A percentile compares a stretch with the other conserved stretches of the same genome.
Evolutionary conservation across 2,113 vertebrate species (phyloP).

Genomic region (Shinisaurus crocodilurus): DNA sequence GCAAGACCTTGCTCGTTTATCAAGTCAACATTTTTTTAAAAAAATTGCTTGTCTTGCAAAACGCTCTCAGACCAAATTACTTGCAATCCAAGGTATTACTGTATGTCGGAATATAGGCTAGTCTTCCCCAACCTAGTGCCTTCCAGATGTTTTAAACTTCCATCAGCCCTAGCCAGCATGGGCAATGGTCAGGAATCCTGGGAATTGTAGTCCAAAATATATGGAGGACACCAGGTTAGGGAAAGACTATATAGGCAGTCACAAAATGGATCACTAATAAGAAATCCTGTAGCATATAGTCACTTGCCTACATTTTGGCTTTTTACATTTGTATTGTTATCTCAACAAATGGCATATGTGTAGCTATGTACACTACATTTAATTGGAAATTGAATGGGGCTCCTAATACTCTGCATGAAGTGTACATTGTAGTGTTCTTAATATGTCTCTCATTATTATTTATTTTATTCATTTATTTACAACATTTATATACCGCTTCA

Average conservation of each 20-base stretch:
- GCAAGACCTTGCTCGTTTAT: no score
- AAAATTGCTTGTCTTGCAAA: no score
- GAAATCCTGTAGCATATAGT: constrained; percentile 30
- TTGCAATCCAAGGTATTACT: no score
- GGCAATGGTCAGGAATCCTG: no score
- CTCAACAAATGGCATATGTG: constrained; percentile 63
- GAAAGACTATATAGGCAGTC: constrained; percentile 10
- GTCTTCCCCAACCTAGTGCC: no score
- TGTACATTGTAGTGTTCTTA: constrained; percentile 63
- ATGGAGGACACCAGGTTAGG: no score
- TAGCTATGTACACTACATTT: constrained; percentile 65
- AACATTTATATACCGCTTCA: no score
- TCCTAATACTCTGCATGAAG: constrained; percentile 73
- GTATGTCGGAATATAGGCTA: constrained; percentile 3
- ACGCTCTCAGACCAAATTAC: no score
- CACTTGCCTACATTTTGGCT: constrained; percentile 56
- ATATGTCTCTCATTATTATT: constrained; percentile 62
- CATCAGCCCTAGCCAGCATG: constrained; percentile 9
- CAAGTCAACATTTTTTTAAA: no score
- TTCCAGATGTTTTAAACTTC: no score
- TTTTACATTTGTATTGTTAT: constrained; percentile 60
- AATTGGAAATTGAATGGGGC: constrained; percentile 72
- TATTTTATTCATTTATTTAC: no score
- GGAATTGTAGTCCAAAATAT: no score
- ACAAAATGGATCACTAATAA: constrained; percentile 56